Conservation (phyloP, 2,113 vertebrate species). For the Corythaeola cristata region DNA sequence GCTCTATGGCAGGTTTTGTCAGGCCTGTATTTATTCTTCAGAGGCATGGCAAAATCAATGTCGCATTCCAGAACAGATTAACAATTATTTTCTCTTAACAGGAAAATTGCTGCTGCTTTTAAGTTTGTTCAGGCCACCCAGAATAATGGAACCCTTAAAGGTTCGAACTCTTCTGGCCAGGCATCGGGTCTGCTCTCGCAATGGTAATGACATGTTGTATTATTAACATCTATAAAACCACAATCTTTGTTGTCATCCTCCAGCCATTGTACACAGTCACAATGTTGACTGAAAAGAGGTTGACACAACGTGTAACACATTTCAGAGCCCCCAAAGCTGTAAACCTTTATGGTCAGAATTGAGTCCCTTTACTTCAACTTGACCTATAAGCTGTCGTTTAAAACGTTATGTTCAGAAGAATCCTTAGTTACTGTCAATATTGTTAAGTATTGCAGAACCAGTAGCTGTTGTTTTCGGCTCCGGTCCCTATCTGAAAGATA, state of each 20-base stretch:
- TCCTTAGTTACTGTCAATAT: not conserved
- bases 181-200: constrained; percentile 88
- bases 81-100: constrained; percentile 71
- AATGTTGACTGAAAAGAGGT: not conserved
- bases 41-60: not conserved
- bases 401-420: not conserved
- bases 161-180: constrained; percentile 88
- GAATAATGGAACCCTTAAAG: constrained; percentile 95
- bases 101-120: constrained; percentile 96
- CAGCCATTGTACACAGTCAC: not conserved
- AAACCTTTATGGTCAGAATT: not conserved
- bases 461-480: not conserved
- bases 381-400: not conserved
- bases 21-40: not conserved
- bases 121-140: constrained; percentile 96
- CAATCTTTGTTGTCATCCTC: not conserved
- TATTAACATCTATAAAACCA: not conserved
- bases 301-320: not conserved
- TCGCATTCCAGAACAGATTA: not conserved
- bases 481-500: not conserved
- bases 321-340: not conserved
- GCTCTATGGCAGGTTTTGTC: not conserved
- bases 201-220: constrained; percentile 82
- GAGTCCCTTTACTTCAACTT: not conserved
- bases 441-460: not conserved